Evolutionary conservation across 2,113 vertebrate genomes (phyloP).

Genomic region (Nycticorax nycticorax): DNA sequence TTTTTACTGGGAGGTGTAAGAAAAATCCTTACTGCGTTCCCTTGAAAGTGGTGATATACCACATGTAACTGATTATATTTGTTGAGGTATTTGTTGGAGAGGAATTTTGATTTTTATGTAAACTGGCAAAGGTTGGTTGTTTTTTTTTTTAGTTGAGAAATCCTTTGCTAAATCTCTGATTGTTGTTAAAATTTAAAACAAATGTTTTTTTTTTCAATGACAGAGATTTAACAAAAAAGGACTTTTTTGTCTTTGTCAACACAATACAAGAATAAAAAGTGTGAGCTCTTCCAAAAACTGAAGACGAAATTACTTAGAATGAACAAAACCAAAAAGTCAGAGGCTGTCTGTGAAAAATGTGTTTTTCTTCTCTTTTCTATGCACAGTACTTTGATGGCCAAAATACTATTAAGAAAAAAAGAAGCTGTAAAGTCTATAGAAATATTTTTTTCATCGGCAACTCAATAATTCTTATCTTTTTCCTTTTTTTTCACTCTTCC

Average conservation of each 20-base stretch:
- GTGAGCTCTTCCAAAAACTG: slow-evolving; percentile 43
- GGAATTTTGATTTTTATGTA: slow-evolving; percentile 62
- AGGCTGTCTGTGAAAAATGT: slow-evolving; percentile 8
- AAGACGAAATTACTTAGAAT: slow-evolving; percentile 38
- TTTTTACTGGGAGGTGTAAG: neutral
- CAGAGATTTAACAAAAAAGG: slow-evolving; percentile 2
- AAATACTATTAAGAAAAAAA: neutral
- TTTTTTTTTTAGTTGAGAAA: slow-evolving; percentile 49
- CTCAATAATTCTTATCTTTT: neutral
- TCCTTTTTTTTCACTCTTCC: neutral
- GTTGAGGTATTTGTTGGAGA: slow-evolving; percentile 57
- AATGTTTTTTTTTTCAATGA: slow-evolving; percentile 54
- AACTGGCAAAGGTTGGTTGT: slow-evolving; percentile 14
- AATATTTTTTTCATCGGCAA: neutral
- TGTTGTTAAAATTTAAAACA: slow-evolving; percentile 68
- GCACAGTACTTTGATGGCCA: neutral
- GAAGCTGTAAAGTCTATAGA: neutral
- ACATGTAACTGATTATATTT: slow-evolving; percentile 43
- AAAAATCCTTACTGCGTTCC: neutral
- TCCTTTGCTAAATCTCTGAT: slow-evolving; percentile 45
- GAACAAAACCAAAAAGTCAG: slow-evolving; percentile 7
- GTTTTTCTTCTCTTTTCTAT: neutral
- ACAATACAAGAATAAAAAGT: slow-evolving; percentile 44
- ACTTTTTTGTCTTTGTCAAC: slow-evolving; percentile 14
- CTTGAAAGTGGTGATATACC: neutral